phyloP scores from a whole-genome alignment of 2,113 vertebrate genomes.

The Mobula hypostoma region DNA sequence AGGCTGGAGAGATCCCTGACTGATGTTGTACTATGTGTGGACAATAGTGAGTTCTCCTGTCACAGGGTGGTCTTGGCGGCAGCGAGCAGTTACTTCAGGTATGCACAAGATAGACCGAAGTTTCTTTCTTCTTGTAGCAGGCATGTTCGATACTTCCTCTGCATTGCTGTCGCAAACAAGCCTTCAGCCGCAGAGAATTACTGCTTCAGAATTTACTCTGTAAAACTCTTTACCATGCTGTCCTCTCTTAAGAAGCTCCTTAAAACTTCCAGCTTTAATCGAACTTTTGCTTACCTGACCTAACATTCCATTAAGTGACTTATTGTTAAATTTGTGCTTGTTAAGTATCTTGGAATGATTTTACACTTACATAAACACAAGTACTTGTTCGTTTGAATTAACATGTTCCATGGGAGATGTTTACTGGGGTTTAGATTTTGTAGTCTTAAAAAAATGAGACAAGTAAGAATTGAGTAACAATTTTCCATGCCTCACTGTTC shows the following conservation, averaged over 20 bases:
- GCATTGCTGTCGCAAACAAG: too few species aligned
- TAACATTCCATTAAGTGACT: neutral
- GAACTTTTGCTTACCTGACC: neutral
- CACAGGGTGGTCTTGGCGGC: conserved; percentile 87
- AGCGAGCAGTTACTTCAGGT: conserved; percentile 97
- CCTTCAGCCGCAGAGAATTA: neutral
- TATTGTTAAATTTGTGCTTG: neutral
- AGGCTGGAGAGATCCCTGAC: conserved; percentile 79
- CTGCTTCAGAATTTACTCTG: neutral
- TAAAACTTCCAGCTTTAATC: neutral
- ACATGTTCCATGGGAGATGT: neutral
- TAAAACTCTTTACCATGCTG: neutral
- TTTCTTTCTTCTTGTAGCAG: neutral
- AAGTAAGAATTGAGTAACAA: neutral
- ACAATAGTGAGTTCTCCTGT: conserved; percentile 77
- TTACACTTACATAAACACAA: neutral
- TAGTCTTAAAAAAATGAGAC: neutral
- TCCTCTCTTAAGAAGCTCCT: neutral
- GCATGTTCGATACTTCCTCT: neutral
- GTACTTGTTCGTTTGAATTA: neutral
- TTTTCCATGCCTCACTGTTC: neutral
- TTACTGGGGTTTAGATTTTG: neutral
- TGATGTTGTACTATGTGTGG: conserved; percentile 76
- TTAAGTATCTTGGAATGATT: neutral
- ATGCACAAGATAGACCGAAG: conserved; percentile 41